Conservation (phyloP, 2,797 vertebrate species). For the Sebastiscus tertius region DNA sequence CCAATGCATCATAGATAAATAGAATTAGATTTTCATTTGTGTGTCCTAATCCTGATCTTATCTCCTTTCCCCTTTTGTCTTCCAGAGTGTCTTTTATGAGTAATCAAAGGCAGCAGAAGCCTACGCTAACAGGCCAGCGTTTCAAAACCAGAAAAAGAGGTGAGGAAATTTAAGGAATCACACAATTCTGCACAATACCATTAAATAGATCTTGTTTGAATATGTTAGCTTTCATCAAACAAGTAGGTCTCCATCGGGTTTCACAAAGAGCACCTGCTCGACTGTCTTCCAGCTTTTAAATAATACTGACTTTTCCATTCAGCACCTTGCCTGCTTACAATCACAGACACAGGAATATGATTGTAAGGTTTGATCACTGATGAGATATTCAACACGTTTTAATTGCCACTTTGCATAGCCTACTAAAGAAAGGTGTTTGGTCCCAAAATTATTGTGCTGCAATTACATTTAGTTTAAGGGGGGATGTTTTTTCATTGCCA, state of each 20-base stretch:
- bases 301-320: background rate
- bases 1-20: background rate
- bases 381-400: too few species aligned
- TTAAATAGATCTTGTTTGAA: background rate
- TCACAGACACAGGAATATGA: too few species aligned
- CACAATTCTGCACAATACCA: too few species aligned
- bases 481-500: background rate
- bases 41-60: background rate
- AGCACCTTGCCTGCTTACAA: too few species aligned
- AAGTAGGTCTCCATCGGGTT: background rate
- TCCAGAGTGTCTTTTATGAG: slow-evolving; percentile 97
- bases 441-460: too few species aligned
- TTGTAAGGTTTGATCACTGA: too few species aligned
- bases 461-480: too few species aligned
- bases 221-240: background rate
- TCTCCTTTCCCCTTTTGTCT: background rate
- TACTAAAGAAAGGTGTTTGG: too few species aligned
- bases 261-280: background rate
- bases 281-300: background rate
- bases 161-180: slow-evolving; percentile 30
- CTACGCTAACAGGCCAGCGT: slow-evolving; percentile 98
- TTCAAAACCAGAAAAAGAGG: slow-evolving; percentile 99
- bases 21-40: background rate
- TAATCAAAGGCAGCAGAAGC: slow-evolving; percentile 99
- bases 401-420: too few species aligned